Base-by-base conservation (phyloP, 2,888 invertebrate species). In the Lordiphosa fenestrarum region DNA sequence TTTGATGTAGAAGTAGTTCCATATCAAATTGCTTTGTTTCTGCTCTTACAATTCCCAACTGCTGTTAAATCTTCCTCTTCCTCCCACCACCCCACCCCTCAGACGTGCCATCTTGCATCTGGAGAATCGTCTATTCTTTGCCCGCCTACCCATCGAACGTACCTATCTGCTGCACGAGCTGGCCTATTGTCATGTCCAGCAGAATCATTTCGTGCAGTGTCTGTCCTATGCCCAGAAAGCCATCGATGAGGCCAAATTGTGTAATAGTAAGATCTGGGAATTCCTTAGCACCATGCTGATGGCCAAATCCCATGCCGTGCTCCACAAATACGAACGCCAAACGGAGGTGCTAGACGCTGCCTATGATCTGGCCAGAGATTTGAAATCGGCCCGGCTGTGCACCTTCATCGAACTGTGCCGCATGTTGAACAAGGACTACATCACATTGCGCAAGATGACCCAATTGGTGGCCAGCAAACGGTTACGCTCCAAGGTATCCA, bases 271-370 rank as follows among this genome's bases (percentile, higher is more conserved):
- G 3, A 69, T 87, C 9, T 88, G 88, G 88, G 69, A 75, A 19
- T 86, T 88, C 12, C 63, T 87, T 0, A 73, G 84, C 42, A 69
- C 75, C 2, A 73, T 88, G 73, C 10, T 85, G 7, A 69, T 81
- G 52, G 83, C 83, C 23, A 87, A 88, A 47, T 76, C 87, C 2
- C 84, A 88, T 53, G 86, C 87, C 0, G 68, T 85, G 1, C 73
- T 87, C 2, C 82, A 82, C 40, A 87, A 87, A 53, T 76, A 81
- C 15, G 88, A 88, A 48, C 84, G 84, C 0, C 78, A 81, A 50
- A 73, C 75, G n/a, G 86, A 86, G 4, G 78, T 74, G 0, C 66
- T 88, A 2, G 73, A 77, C 2, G 69, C 61, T 5, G 86, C 87
- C n/a, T 69, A 63, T 10, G 21, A 13, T 0, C 62, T 87, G 47